phyloP scores from a whole-genome alignment of 1,140 invertebrate genomes.

The Drosophila subobscura region DNA sequence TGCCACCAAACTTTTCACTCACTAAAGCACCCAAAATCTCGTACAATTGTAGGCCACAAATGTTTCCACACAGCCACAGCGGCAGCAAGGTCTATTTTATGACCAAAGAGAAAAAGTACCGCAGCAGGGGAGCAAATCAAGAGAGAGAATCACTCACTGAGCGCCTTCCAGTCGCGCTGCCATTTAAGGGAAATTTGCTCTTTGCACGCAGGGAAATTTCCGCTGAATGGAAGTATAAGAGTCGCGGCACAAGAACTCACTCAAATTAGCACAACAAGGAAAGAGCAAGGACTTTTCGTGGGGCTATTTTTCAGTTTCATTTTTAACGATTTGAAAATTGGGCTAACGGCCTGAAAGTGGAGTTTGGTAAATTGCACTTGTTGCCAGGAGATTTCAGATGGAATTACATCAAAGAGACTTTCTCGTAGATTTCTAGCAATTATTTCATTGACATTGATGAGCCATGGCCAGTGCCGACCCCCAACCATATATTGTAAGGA shows the following conservation, averaged over 20 bases:
- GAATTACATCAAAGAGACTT: background rate
- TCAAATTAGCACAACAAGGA: background rate
- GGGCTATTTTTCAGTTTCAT: slow-evolving; percentile 19
- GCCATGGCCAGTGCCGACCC: too few relatives aligned
- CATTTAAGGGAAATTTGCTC: slow-evolving; percentile 49
- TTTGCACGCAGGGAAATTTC: slow-evolving; percentile 21
- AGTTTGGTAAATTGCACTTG: slow-evolving; percentile 50
- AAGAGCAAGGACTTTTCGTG: slow-evolving; percentile 12
- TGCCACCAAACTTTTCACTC: slow-evolving; percentile 40
- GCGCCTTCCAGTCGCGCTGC: slow-evolving; percentile 9
- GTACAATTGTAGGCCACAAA: slow-evolving; percentile 63
- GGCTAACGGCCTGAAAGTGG: slow-evolving; percentile 24
- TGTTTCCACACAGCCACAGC: slow-evolving; percentile 21
- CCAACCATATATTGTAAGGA: slow-evolving; percentile 10
- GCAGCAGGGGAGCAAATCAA: background rate
- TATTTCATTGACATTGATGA: slow-evolving; percentile 42
- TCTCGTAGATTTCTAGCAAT: slow-evolving; percentile 24
- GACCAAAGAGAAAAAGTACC: slow-evolving; percentile 59
- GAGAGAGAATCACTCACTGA: slow-evolving; percentile 32
- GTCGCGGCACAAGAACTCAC: background rate
- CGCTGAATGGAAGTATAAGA: slow-evolving; percentile 65
- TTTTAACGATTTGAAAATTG: slow-evolving; percentile 33
- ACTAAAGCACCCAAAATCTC: slow-evolving; percentile 46
- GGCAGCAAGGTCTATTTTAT: background rate
- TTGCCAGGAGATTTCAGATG: slow-evolving; percentile 26